Evolutionary conservation across 2,797 vertebrate species (phyloP), one percentile per base, ranked within the genome.

Genomic region (Thamnophis elegans): DNA sequence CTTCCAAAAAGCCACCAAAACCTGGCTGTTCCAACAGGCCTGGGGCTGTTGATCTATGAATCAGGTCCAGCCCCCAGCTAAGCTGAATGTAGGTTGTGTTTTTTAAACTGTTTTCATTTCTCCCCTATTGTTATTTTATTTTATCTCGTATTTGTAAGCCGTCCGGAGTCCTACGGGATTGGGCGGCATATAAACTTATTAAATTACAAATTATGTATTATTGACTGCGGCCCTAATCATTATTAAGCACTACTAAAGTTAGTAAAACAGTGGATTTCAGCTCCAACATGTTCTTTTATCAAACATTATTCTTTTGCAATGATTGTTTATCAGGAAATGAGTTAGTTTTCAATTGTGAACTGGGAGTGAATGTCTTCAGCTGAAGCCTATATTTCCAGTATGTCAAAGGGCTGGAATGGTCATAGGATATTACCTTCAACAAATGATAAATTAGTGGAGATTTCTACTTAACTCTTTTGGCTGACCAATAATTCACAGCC

Each of bases 321-420:
- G 7, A 28, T 78, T 94, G 92, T 91, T 89, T 88, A 82, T 47
- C 42, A 92, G 73, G 47, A 53, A 90, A 56, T 85, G 28, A 90
- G 68, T 92, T 14, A 36, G 4, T 1, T 91, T 65, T 94, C 65
- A 90, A 32, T 94, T 62, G 55, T 59, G 0, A 26, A 90, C 42
- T 68, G 65, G n/a, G 65, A 32, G 65, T 68, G n/a, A 14, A 65
- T 65, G 62, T 65, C 28, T n/a, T n/a, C 62, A 65, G 28, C 28
- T 32, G 28, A 65, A 14, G 14, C n/a, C 13, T 68, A 68, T 68
- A 16, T 12, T 68, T 32, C 12, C n/a, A 32, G 13, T 68, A 68
- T 68, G n/a, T n/a, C 65, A 68, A 32, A 13, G 65, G 65, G 14
- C 65, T 32, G 65, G n/a, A 68, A 68, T 32, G 26, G n/a, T 68